A percentile compares a stretch with the other conserved stretches of the same genome.
phyloP scores from a whole-genome alignment of 2,888 invertebrate genomes.

The Drosophila fulvimacula region DNA sequence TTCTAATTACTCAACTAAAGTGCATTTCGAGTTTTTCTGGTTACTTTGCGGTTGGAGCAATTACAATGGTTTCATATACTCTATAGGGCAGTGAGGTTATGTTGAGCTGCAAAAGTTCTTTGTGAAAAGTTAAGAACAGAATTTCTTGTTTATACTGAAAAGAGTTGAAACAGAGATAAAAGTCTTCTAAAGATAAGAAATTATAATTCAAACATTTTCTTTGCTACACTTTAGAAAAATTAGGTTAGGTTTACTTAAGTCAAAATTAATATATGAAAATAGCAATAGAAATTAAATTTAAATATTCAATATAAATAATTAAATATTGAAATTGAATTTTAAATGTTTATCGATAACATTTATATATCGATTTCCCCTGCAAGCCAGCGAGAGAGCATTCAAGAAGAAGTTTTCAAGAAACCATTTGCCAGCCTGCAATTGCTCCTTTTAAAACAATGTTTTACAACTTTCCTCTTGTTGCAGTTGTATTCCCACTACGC shows the following conservation, averaged over 20 bases:
- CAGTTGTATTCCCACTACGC: conserved; percentile 11
- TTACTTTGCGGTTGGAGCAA: conserved; percentile 24
- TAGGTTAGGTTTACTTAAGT: background rate
- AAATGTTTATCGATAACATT: background rate
- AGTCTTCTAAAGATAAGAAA: background rate
- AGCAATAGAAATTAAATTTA: too few species aligned
- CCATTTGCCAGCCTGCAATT: conserved; percentile 18
- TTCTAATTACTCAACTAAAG: conserved; percentile 32
- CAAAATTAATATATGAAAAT: background rate
- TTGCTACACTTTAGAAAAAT: background rate
- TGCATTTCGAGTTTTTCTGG: conserved; percentile 16
- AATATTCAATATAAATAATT: too few species aligned
- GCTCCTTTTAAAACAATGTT: conserved; percentile 35
- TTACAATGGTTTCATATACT: conserved; percentile 1
- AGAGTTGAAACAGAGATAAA: too few species aligned
- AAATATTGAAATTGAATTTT: background rate
- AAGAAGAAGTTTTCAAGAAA: conserved; percentile 4
- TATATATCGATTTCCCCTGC: background rate
- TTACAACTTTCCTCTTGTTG: conserved; percentile 35
- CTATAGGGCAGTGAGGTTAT: conserved; percentile 3
- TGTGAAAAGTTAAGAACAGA: background rate
- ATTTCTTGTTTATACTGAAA: background rate
- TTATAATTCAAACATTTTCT: background rate
- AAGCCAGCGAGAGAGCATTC: conserved; percentile 35
- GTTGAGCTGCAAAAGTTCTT: background rate